These are phyloP conservation scores for Apostichopus japonicus DNA, from an alignment of 35 echinoderm and acorn worm species.

Conservation along the genomic window DNA sequence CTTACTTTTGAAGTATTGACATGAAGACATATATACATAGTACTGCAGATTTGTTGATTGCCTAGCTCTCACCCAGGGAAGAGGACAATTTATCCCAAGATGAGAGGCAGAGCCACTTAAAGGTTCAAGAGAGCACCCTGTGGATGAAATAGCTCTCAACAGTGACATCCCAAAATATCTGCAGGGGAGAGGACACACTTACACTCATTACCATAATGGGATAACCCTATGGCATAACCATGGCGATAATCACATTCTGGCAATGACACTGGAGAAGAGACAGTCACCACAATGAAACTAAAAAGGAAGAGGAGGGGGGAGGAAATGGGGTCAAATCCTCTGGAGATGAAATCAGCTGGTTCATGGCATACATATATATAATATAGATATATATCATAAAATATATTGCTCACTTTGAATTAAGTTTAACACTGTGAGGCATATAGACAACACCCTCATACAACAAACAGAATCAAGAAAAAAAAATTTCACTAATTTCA, in stretches of 20 bases:
- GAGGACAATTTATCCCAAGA: background rate
- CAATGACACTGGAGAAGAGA: background rate
- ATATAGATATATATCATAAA: too few relatives aligned
- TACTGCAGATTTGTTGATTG: background rate
- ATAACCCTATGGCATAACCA: background rate
- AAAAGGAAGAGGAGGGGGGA: background rate
- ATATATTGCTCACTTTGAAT: too few relatives aligned
- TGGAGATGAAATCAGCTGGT: background rate
- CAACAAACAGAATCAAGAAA: too few relatives aligned
- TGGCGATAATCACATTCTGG: background rate
- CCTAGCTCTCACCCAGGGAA: background rate
- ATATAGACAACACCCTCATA: too few relatives aligned
- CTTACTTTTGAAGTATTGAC: too few relatives aligned
- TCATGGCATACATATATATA: background rate
- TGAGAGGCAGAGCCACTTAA: background rate
- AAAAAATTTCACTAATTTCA: too few relatives aligned
- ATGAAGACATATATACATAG: too few relatives aligned
- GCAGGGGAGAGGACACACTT: background rate
- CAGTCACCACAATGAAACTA: background rate
- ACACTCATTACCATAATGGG: background rate
- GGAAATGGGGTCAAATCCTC: background rate
- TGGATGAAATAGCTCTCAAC: background rate
- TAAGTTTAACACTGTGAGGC: too few relatives aligned
- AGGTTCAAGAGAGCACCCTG: background rate
- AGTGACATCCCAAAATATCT: background rate